Evolutionary conservation across 2,797 vertebrate genomes (phyloP).

Genomic region (Scolopax bukidnonensis): DNA sequence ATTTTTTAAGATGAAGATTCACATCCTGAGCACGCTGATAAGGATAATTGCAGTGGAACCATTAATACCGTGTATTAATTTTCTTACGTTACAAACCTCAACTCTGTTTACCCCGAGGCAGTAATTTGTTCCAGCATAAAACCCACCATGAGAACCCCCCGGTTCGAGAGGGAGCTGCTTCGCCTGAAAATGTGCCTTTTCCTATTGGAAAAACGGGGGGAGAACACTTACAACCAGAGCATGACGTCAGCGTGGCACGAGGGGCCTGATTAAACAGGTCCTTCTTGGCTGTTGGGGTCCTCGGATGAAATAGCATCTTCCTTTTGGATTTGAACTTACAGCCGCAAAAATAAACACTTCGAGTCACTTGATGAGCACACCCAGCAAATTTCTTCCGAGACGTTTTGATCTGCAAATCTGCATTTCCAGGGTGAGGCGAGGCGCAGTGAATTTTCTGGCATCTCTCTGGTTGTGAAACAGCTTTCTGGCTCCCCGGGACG

Average conservation of each 20-base stretch:
- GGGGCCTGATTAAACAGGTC: background rate
- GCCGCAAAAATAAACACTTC: background rate
- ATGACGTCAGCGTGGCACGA: accelerated
- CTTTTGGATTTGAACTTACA: background rate
- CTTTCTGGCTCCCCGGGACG: background rate
- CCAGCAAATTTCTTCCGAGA: background rate
- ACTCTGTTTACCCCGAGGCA: background rate
- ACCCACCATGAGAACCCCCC: background rate
- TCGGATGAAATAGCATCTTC: background rate
- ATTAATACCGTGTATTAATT: background rate
- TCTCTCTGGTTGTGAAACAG: background rate
- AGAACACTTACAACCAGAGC: background rate
- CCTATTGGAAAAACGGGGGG: background rate
- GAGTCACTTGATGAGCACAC: background rate
- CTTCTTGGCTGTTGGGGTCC: background rate
- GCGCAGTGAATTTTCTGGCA: background rate
- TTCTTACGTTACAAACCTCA: background rate
- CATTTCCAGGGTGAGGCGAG: background rate
- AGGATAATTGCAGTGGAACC: background rate
- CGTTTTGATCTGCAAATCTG: background rate
- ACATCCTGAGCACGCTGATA: background rate
- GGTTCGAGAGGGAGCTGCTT: background rate
- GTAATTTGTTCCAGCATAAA: slow-evolving; percentile 23
- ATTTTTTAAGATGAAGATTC: background rate
- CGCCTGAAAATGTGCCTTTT: background rate